Base-by-base conservation (phyloP, 2,888 invertebrate genomes). In the Sinhomidia bicolor region DNA sequence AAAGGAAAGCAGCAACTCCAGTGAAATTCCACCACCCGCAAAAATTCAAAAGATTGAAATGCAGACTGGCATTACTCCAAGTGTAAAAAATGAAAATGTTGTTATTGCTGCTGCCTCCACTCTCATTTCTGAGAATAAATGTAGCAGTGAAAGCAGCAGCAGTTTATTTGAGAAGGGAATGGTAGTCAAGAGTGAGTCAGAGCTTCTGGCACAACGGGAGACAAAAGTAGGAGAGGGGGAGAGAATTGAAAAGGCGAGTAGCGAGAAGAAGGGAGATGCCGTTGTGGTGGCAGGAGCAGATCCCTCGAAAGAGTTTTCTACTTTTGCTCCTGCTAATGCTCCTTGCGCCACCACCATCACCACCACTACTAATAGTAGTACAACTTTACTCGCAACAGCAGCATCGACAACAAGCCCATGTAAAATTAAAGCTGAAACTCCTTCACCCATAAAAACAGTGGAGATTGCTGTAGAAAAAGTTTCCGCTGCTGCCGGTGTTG, bases 11-110 rank as follows among this genome's bases (percentile, higher is more conserved):
- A 71, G 57, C 41, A 85, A 54, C 32, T 7, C 36, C 54, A 71
- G 71, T 84, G 84, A 88, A 80, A 74, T 80, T 60, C 79, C 74
- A 60, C 76, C 74, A 74, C 84, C 88, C 74, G 83, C 88, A 78
- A 88, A 88, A 60, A 71, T 84, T 51, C 88, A 88, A 84, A 84
- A 88, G 82, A 54, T 88, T 65, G 88, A 88, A 78, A 79, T 57
- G 68, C 36, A 83, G 29, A 78, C 54, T 65, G 71, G 32, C 44
- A 51, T 36, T 81, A 62, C 17, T 76, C 62, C 87, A 62, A 87
- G 47, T 82, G 79, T 83, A 83, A 83, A 88, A 88, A 88, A 79
- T 88, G 83, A 83, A 71, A 78, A 71, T 32, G 17, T 14, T 41
- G n/a, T n/a, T n/a, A 5, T 41, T 41, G 6, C 41, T 47, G 47